Evolutionary conservation across 2,797 vertebrate species (phyloP).

Genomic region (Syngnathus acus): DNA sequence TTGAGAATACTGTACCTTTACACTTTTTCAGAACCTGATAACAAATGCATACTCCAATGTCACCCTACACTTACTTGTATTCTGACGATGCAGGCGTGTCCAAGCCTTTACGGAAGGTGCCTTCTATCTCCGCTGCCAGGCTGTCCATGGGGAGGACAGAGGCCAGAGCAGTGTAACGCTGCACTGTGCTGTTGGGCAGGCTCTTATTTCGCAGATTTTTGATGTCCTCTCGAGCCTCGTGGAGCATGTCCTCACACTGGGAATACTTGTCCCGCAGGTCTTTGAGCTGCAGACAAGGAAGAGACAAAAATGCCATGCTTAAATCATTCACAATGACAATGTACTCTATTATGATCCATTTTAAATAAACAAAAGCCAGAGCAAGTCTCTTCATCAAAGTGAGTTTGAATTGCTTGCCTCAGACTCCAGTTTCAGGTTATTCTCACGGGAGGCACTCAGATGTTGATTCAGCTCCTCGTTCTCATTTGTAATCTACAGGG

Average conservation of each 20-base stretch:
- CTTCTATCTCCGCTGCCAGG: conserved; percentile 83
- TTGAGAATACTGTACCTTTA: background rate
- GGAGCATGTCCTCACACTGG: conserved; percentile 77
- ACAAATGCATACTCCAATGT: background rate
- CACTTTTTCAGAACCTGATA: background rate
- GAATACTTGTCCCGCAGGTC: conserved; percentile 79
- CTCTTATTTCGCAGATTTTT: conserved; percentile 78
- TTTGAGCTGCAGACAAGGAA: conserved; percentile 66
- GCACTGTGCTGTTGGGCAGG: conserved; percentile 76
- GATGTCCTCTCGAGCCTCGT: conserved; percentile 77
- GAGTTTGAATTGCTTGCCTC: conserved; percentile 64
- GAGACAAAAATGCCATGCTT: conserved; percentile 6
- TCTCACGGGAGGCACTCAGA: conserved; percentile 69
- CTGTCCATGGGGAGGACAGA: conserved; percentile 81
- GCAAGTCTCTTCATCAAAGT: background rate
- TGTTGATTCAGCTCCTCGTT: conserved; percentile 83
- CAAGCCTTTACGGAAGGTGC: conserved; percentile 77
- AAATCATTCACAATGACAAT: background rate
- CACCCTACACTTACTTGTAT: conserved; percentile 67
- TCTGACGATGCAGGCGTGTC: conserved; percentile 74
- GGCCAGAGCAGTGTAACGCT: conserved; percentile 71
- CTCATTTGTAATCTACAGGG: conserved; percentile 67
- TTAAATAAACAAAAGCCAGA: background rate
- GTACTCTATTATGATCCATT: background rate
- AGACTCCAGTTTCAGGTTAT: conserved; percentile 66